Evolutionary conservation across 2,888 invertebrate species (phyloP).

Genomic region (Acronicta psi): DNA sequence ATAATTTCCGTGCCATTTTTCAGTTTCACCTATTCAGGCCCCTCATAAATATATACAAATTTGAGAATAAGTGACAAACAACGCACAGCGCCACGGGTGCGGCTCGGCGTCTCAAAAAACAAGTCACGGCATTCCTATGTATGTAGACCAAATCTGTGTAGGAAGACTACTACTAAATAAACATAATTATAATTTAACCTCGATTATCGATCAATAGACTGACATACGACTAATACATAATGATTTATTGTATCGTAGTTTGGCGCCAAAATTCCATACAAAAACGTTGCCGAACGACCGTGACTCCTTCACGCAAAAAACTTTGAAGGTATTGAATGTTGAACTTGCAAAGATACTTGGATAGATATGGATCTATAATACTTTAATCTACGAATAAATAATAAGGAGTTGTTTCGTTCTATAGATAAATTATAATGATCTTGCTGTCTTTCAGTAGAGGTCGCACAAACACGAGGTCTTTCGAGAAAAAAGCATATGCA

Average conservation of each 20-base stretch:
- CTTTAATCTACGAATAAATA: slow-evolving; percentile 39
- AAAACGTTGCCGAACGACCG: slow-evolving; percentile 84
- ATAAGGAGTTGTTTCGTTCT: slow-evolving; percentile 35
- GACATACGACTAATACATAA: slow-evolving; percentile 45
- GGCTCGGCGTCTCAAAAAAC: slow-evolving; percentile 58
- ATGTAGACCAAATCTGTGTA: slow-evolving; percentile 51
- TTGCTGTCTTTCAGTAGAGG: slow-evolving; percentile 62
- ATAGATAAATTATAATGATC: slow-evolving; percentile 48
- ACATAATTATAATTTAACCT: slow-evolving; percentile 39
- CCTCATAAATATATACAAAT: slow-evolving; percentile 74
- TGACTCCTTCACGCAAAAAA: slow-evolving; percentile 78
- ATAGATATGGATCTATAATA: slow-evolving; percentile 38
- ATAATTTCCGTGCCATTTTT: slow-evolving; percentile 62
- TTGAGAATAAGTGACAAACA: slow-evolving; percentile 65
- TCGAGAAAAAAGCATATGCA: slow-evolving; percentile 56
- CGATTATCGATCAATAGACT: slow-evolving; percentile 36
- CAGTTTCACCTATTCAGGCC: slow-evolving; percentile 72
- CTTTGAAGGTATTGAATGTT: slow-evolving; percentile 54
- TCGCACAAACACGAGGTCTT: slow-evolving; percentile 59
- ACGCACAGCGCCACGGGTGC: no score
- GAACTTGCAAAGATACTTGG: slow-evolving; percentile 52
- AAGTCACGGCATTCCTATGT: slow-evolving; percentile 58
- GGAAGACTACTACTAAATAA: slow-evolving; percentile 34
- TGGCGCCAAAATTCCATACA: slow-evolving; percentile 87
- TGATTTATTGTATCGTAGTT: slow-evolving; percentile 72